A percentile compares a stretch with the other conserved stretches of the same genome.
These are phyloP conservation scores for Deilephila elpenor DNA, from an alignment of 2,888 invertebrate genomes.

Conservation along the genomic window DNA sequence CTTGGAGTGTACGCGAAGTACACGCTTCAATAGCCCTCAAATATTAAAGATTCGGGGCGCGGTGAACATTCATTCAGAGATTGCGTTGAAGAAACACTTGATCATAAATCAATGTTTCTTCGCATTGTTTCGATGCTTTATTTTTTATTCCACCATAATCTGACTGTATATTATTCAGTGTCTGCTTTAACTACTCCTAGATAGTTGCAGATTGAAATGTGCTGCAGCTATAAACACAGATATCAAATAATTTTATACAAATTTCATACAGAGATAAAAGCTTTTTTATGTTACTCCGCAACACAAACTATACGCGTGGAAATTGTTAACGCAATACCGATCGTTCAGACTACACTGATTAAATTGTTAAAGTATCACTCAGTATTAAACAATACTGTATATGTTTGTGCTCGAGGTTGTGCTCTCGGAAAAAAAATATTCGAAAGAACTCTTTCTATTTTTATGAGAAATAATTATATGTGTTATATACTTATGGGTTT, in stretches of 20 bases:
- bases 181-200: too few species aligned
- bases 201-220: background rate
- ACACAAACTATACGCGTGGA: background rate
- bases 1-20: slow-evolving; percentile 4
- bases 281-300: background rate
- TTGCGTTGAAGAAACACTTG: slow-evolving; percentile 10
- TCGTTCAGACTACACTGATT: background rate
- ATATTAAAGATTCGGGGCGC: slow-evolving; percentile 4
- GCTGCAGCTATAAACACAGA: background rate
- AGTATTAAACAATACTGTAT: too few species aligned
- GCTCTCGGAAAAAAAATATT: too few species aligned
- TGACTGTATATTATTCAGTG: too few species aligned
- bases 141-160: background rate
- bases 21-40: slow-evolving; percentile 12
- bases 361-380: too few species aligned
- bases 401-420: too few species aligned
- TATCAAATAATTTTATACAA: background rate
- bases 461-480: too few species aligned
- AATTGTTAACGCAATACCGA: background rate
- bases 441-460: too few species aligned
- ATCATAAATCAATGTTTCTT: slow-evolving; percentile 11
- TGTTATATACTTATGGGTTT: too few species aligned
- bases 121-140: background rate
- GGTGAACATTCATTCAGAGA: background rate
- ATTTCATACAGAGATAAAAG: background rate